Base-by-base conservation (phyloP, 2,797 vertebrate genomes). In the Kryptolebias ocellatus region DNA sequence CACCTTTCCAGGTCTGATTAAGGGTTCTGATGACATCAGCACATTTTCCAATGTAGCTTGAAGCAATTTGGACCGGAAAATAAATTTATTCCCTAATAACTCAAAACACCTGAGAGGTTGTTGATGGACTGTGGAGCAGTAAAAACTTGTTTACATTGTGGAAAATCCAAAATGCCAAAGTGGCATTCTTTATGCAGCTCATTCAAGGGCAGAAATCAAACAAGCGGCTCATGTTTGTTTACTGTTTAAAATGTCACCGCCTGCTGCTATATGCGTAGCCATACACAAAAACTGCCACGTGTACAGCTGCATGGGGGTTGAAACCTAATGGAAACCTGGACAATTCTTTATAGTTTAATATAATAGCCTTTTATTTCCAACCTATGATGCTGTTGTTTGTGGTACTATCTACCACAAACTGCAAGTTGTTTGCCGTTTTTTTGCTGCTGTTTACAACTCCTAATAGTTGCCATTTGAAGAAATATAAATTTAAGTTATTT, bases 191-290 rank as follows among this genome's bases (percentile, higher is more conserved):
- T 44, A 39, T 20, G 18, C 64, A 15, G 60, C 39, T 68, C 49
- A 47, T 62, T 44, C 46, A 56, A 67, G 56, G 70, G 68, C 28
- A 45, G 17, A 67, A 77, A 60, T 39, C 62, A 71, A 60, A 72
- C 44, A 73, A 28, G 53, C 70, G 31, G 54, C 60, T 74, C 7
- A 2, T 69, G 66, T 78, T 76, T 76, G 60, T 81, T 76, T 78
- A 67, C 29, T 17, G 5, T 68, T 78, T 50, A 34, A 83, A 86
- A 88, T 83, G 72, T 75, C 82, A 86, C 74, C 65, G 74, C 69
- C 59, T 82, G 74, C 64, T 67, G 68, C 62, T 42, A 0, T 29
- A 55, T 2, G 3, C 45, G 57, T 37, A 53, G n/a, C 39, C 12
- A 45, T 9, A 29, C 60, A 74, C 42, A 65, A 39, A 78, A 8